Base-by-base conservation (phyloP, 2,888 invertebrate genomes). In the Stenchaetothrips biformis region DNA sequence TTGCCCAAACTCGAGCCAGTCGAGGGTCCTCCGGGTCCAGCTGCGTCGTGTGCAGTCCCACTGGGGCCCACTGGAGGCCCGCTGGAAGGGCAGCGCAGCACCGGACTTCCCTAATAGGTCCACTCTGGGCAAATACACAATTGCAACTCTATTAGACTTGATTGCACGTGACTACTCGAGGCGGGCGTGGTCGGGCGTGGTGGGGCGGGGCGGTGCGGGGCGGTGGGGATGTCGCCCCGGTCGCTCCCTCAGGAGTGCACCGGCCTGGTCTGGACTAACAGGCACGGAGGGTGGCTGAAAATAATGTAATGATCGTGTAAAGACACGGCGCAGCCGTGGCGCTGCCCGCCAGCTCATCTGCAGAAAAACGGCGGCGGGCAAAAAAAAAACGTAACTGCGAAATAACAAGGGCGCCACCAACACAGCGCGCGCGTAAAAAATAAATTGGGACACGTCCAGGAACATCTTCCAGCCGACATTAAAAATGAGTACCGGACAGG, bases 111-210 rank as follows among this genome's bases (percentile, higher is more conserved):
- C 67, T 74, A 74, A 74, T 74, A 25, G 67, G 9, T 74, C 67
- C 67, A 74, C 67, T 74, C 67, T 7, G 67, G 67, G 21, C 67
- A 74, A 74, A 74, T 74, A 74, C 67, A 74, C 67, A 74, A 74
- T 74, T 74, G 67, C 67, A 74, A 74, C 67, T 74, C 67, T 74
- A 74, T 74, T 74, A 74, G 67, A 74, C 67, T 74, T 74, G 67
- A 74, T 74, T 74, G 67, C 67, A 74, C 67, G 67, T 74, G 67
- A 74, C 67, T 25, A 74, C 67, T 74, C 25, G 67, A 74, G 67
- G 7, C 25, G 21, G 53, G 16, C 21, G 67, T 25, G 21, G 67
- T 7, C n/a, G 67, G 25, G 21, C 7, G 67, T 8, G 67, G 7
- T n/a, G 62, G 16, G 62, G 62, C 2, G 62, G 7, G 62, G 62